These are phyloP conservation scores for Drosophila macrospina DNA, from an alignment of 2,888 invertebrate genomes.

Conservation along the genomic window DNA sequence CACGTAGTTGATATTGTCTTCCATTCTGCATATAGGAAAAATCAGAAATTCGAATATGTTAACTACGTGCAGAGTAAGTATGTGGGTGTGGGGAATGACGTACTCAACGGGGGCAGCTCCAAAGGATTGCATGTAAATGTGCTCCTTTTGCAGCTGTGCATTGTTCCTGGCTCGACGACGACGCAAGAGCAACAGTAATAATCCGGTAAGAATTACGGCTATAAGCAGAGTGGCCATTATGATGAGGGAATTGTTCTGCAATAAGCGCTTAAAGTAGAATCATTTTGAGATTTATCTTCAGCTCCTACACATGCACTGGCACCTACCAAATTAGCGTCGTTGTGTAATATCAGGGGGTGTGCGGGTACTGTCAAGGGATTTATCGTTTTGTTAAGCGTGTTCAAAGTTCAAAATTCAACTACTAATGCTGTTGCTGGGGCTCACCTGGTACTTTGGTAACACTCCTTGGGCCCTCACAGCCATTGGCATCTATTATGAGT, in stretches of 20 bases:
- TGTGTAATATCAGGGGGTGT: slow-evolving; percentile 39
- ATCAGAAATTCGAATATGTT: neutral
- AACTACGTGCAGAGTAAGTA: rapidly evolving
- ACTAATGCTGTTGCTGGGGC: neutral
- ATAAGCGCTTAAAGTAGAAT: neutral
- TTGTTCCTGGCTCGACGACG: slow-evolving; percentile 52
- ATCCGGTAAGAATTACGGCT: slow-evolving; percentile 40
- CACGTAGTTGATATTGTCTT: slow-evolving; percentile 87
- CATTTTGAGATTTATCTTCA: neutral
- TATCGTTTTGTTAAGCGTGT: neutral
- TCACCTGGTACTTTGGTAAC: slow-evolving; percentile 72
- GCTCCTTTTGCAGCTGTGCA: slow-evolving; percentile 60
- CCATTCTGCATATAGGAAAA: slow-evolving; percentile 83
- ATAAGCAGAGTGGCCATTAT: slow-evolving; percentile 59
- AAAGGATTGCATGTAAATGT: slow-evolving; percentile 65
- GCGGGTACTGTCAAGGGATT: slow-evolving; percentile 51
- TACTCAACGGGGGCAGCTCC: slow-evolving; percentile 59
- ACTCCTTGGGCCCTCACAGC: slow-evolving; percentile 73
- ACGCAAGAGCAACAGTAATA: slow-evolving; percentile 46
- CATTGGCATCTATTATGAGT: slow-evolving; percentile 71
- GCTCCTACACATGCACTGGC: neutral
- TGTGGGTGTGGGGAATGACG: slow-evolving; percentile 23
- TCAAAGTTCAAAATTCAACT: neutral
- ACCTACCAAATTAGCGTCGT: slow-evolving; percentile 54
- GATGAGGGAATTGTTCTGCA: slow-evolving; percentile 62